Evolutionary conservation across 1,140 invertebrate genomes (phyloP).

Genomic region (Trichonephila clavipes): DNA sequence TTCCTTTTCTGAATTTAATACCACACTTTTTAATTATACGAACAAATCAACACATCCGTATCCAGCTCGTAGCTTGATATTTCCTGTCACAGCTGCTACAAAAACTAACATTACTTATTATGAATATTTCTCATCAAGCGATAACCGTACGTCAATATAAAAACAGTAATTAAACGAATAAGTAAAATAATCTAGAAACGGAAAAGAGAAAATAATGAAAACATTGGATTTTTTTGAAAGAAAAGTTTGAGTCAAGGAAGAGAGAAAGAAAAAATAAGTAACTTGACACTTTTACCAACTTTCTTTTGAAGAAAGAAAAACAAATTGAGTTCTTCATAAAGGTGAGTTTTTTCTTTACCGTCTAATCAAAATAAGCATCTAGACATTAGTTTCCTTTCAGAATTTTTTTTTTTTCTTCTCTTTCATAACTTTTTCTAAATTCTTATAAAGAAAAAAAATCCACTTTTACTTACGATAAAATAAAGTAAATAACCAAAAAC

Average conservation of each 20-base stretch:
- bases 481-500: not conserved
- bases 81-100: not conserved
- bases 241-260: not conserved
- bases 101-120: not conserved
- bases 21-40: too few species aligned
- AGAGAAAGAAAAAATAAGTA: not conserved
- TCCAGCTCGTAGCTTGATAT: too few species aligned
- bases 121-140: not conserved
- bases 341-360: not conserved
- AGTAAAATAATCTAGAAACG: not conserved
- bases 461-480: not conserved
- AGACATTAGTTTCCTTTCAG: constrained; percentile 26
- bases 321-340: constrained; percentile 30
- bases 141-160: not conserved
- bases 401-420: not conserved
- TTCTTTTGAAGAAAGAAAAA: not conserved
- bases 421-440: not conserved
- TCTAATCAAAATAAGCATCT: not conserved
- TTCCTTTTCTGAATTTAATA: too few species aligned
- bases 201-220: not conserved
- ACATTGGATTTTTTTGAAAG: not conserved
- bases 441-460: not conserved
- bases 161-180: not conserved
- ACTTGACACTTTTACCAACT: constrained; percentile 29
- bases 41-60: too few species aligned